Percentiles rank a stretch among this genome's conserved stretches.
Conservation (phyloP, 2,888 invertebrate species). For the Romanomermis culicivorax region DNA sequence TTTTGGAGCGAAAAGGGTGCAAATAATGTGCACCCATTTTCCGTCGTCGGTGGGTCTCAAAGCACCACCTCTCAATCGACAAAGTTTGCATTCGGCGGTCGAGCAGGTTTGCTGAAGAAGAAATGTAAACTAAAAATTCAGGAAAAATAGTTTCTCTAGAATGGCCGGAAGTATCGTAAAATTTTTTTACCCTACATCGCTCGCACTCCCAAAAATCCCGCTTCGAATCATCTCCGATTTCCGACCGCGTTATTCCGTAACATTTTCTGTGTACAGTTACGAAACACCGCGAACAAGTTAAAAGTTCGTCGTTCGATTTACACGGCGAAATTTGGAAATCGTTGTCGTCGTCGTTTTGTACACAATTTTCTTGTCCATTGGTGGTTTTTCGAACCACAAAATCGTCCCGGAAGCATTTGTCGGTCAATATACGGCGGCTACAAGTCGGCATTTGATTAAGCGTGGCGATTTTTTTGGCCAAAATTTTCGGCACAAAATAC, state of each 20-base stretch:
- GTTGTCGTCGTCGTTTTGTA: too few relatives aligned
- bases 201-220: not conserved
- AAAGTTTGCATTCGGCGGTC: constrained; percentile 35
- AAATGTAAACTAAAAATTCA: not conserved
- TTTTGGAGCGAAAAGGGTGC: constrained; percentile 30
- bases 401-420: too few relatives aligned
- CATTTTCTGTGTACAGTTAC: constrained; percentile 40
- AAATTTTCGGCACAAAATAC: constrained; percentile 30
- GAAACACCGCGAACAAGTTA: constrained; percentile 38
- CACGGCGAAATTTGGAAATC: too few relatives aligned
- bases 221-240: not conserved
- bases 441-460: not conserved
- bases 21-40: constrained; percentile 32
- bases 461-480: not conserved
- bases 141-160: not conserved
- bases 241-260: constrained; percentile 11
- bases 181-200: constrained; percentile 1
- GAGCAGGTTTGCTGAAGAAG: not conserved
- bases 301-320: constrained; percentile 30
- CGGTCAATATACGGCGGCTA: constrained; percentile 6
- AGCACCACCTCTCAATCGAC: constrained; percentile 36
- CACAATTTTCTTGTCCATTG: too few relatives aligned
- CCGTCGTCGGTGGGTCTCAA: constrained; percentile 27
- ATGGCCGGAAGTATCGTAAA: too few relatives aligned
- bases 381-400: too few relatives aligned